Evolutionary conservation across 2,888 invertebrate genomes (phyloP).

Genomic region (Thymelicus acteon): DNA sequence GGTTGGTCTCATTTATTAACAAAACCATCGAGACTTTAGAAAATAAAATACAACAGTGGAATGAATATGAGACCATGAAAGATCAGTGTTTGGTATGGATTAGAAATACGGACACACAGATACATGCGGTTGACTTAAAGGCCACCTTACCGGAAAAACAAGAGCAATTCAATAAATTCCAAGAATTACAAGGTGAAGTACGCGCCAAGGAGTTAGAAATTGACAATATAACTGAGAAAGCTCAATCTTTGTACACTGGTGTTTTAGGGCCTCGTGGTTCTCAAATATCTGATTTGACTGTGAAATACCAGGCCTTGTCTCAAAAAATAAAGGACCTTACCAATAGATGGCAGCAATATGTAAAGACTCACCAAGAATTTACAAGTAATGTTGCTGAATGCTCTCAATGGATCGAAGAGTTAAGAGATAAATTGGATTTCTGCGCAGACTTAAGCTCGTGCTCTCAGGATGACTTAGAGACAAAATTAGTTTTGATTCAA

Average conservation of each 20-base stretch:
- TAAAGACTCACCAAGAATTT: constrained; percentile 94
- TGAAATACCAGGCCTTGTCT: constrained; percentile 95
- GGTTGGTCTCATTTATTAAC: constrained; percentile 89
- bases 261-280: constrained; percentile 90
- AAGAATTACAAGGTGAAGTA: constrained; percentile 93
- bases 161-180: constrained; percentile 91
- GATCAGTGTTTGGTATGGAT: constrained; percentile 95
- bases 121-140: constrained; percentile 95
- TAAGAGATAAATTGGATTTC: constrained; percentile 93
- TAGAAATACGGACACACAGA: constrained; percentile 92
- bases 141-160: constrained; percentile 93
- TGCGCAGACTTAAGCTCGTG: constrained; percentile 93
- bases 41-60: constrained; percentile 94
- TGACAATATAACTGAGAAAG: constrained; percentile 95
- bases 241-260: constrained; percentile 92
- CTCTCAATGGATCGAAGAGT: constrained; percentile 92
- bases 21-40: constrained; percentile 92
- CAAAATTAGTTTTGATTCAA: constrained; percentile 92
- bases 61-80: constrained; percentile 94
- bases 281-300: constrained; percentile 95
- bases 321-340: constrained; percentile 96
- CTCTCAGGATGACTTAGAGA: constrained; percentile 93
- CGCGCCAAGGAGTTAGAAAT: constrained; percentile 96
- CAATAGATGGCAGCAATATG: constrained; percentile 96
- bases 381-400: constrained; percentile 92